These are phyloP conservation scores for Idaea dimidiata DNA, from an alignment of 2,888 invertebrate species.

Conservation along the genomic window DNA sequence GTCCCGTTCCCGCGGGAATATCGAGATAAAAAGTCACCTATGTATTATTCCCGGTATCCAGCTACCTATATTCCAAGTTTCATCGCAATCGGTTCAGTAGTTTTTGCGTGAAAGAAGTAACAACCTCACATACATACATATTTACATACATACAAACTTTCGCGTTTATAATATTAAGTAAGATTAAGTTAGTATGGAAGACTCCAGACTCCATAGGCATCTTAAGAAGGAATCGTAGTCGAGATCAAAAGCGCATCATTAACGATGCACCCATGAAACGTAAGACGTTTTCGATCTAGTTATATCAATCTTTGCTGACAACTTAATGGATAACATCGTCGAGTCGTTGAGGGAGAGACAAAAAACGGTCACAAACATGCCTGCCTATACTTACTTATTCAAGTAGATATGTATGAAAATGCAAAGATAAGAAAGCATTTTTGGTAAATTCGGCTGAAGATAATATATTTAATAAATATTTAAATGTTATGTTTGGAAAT, in stretches of 20 bases:
- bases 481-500: background rate
- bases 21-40: too few species aligned
- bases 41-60: too few species aligned
- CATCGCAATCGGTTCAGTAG: too few species aligned
- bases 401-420: conserved; percentile 19
- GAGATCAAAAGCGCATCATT: conserved; percentile 47
- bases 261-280: conserved; percentile 58
- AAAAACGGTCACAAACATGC: conserved; percentile 31
- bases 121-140: too few species aligned
- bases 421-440: background rate
- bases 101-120: too few species aligned
- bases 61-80: too few species aligned
- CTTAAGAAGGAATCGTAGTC: conserved; percentile 13
- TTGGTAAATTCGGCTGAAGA: background rate
- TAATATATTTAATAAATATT: background rate
- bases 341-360: conserved; percentile 43
- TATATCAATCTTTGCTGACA: conserved; percentile 75
- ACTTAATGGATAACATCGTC: conserved; percentile 73
- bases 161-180: too few species aligned
- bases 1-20: too few species aligned
- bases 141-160: too few species aligned
- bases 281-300: conserved; percentile 62
- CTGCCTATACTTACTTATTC: conserved; percentile 20
- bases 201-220: too few species aligned
- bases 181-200: too few species aligned